phyloP scores from a whole-genome alignment of 2,888 invertebrate species.

The Iselma pallidipennis region DNA sequence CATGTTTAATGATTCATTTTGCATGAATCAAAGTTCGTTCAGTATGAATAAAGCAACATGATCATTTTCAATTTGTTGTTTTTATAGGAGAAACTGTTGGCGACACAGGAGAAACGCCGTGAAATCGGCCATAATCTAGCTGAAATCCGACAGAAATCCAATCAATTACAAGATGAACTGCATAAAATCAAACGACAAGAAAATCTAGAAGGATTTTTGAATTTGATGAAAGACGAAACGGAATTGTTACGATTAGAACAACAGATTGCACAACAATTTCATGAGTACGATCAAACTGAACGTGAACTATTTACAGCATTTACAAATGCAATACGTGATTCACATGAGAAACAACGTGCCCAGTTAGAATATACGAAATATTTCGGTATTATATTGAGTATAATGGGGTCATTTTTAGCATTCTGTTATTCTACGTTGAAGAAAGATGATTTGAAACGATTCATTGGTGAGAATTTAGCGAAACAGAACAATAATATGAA shows the following conservation, averaged over 20 bases:
- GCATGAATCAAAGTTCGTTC: too few species aligned
- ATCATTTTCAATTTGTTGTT: neutral
- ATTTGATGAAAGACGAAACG: constrained; percentile 72
- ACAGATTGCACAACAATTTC: constrained; percentile 63
- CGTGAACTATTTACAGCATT: constrained; percentile 73
- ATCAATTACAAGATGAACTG: constrained; percentile 74
- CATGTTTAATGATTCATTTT: too few species aligned
- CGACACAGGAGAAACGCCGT: constrained; percentile 68
- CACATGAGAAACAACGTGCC: constrained; percentile 81
- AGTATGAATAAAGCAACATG: constrained; percentile 9
- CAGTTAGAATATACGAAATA: constrained; percentile 85
- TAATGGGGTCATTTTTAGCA: constrained; percentile 50
- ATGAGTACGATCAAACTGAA: constrained; percentile 72
- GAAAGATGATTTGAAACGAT: constrained; percentile 50
- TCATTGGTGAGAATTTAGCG: constrained; percentile 39
- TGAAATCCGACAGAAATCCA: constrained; percentile 65
- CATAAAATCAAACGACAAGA: constrained; percentile 78
- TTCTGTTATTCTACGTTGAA: constrained; percentile 48
- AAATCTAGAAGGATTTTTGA: constrained; percentile 67
- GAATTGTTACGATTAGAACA: constrained; percentile 68
- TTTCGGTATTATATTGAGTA: constrained; percentile 60
- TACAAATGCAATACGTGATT: constrained; percentile 75
- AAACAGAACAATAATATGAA: neutral
- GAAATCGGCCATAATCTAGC: constrained; percentile 65
- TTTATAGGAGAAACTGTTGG: constrained; percentile 65